Evolutionary conservation across 1,140 invertebrate species (phyloP).

Genomic region (Luehdorfia chinensis): DNA sequence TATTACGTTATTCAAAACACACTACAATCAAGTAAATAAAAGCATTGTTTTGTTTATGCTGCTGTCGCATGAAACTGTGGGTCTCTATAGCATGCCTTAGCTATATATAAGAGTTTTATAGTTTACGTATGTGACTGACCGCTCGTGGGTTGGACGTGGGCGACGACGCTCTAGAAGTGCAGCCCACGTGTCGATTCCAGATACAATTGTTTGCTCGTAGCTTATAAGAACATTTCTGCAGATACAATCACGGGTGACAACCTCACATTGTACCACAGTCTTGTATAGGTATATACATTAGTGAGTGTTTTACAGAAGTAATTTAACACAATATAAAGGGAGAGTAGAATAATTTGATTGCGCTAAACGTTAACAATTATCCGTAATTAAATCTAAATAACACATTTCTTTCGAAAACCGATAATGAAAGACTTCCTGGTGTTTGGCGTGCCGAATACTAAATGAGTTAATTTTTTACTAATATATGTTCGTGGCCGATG

Average conservation of each 20-base stretch:
- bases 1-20: too few relatives aligned
- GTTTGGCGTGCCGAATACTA: conserved; percentile 33
- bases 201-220: not conserved
- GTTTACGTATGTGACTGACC: conserved; percentile 24
- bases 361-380: not conserved
- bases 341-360: not conserved
- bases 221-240: too few relatives aligned
- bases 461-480: conserved; percentile 34
- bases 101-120: conserved; percentile 63
- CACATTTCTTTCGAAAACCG: not conserved
- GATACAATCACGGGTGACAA: not conserved
- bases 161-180: conserved; percentile 66
- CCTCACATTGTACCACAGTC: not conserved
- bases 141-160: conserved; percentile 55
- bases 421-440: too few relatives aligned
- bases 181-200: conserved; percentile 64
- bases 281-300: too few relatives aligned
- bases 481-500: too few relatives aligned
- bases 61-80: too few relatives aligned
- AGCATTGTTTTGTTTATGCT: conserved; percentile 54
- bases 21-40: too few relatives aligned
- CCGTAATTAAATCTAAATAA: not conserved
- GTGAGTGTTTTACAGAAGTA: too few relatives aligned
- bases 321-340: not conserved
- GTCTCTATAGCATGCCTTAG: conserved; percentile 41